Conservation (phyloP, 2,113 vertebrate species). For the Orycteropus afer region DNA sequence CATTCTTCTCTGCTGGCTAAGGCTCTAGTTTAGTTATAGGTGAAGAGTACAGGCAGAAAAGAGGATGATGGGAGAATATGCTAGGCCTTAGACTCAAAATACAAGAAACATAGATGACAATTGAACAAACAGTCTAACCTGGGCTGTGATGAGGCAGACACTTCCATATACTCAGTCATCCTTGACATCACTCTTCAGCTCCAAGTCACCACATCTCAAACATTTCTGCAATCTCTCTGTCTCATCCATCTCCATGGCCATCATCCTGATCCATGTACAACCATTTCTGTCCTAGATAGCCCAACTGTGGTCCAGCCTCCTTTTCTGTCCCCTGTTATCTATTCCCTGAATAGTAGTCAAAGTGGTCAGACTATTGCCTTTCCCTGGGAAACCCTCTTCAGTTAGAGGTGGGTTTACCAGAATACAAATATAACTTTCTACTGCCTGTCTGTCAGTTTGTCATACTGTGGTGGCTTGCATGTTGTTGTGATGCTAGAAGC, state of each 20-base stretch:
- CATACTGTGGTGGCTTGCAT: no score
- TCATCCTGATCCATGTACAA: no score
- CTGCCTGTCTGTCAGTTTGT: no score
- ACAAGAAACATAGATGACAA: not conserved
- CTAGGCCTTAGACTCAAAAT: not conserved
- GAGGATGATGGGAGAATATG: not conserved
- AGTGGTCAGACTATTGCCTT: not conserved
- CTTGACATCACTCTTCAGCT: not conserved
- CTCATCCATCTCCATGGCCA: not conserved
- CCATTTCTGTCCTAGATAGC: not conserved
- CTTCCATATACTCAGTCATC: not conserved
- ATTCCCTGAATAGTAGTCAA: not conserved
- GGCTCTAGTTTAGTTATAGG: not conserved
- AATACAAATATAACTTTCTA: no score
- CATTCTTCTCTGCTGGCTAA: accelerated
- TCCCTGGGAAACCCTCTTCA: not conserved
- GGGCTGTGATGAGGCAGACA: not conserved
- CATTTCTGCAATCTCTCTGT: not conserved
- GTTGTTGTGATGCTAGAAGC: no score
- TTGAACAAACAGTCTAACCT: no score
- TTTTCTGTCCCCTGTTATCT: not conserved
- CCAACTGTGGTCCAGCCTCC: not conserved
- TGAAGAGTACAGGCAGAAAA: not conserved
- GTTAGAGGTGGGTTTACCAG: not conserved
- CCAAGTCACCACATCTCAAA: no score